phyloP scores from a whole-genome alignment of 2,888 invertebrate genomes.

The Catocala fraxini region DNA sequence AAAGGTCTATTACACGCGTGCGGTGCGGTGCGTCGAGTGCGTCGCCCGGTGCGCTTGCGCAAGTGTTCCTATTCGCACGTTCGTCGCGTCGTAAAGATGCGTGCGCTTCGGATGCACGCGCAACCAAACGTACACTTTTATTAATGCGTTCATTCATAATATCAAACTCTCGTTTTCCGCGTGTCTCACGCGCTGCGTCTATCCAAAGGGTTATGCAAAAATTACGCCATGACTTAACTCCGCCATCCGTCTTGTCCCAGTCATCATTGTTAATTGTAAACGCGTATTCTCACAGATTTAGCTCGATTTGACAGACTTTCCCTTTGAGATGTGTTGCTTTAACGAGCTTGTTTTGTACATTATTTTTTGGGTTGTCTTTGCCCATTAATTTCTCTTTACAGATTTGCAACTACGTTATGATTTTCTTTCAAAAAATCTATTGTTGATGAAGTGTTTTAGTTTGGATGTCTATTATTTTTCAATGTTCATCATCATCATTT shows the following conservation, averaged over 20 bases:
- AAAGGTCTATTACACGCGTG: conserved; percentile 61
- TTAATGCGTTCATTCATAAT: conserved; percentile 50
- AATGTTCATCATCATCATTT: conserved; percentile 24
- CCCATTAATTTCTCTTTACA: conserved; percentile 3
- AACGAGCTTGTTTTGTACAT: conserved; percentile 11
- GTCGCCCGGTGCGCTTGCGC: conserved; percentile 68
- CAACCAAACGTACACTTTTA: conserved; percentile 42
- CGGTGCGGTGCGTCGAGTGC: conserved; percentile 41
- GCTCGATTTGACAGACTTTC: conserved; percentile 51
- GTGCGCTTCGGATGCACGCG: conserved; percentile 54
- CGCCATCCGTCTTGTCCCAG: conserved; percentile 50
- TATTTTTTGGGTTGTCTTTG: conserved; percentile 1
- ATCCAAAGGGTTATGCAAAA: conserved; percentile 70
- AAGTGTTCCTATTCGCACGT: conserved; percentile 80
- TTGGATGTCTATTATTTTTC: conserved; percentile 18
- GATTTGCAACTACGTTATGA: not conserved
- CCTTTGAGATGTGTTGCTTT: conserved; percentile 43
- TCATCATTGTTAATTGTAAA: conserved; percentile 61
- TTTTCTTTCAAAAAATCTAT: too few species aligned
- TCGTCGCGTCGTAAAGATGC: conserved; percentile 52
- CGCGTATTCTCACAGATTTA: conserved; percentile 60
- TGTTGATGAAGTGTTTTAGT: too few species aligned
- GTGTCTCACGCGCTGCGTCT: conserved; percentile 57
- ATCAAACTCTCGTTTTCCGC: conserved; percentile 55
- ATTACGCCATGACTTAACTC: conserved; percentile 60